Conservation (phyloP, 2,113 vertebrate species). For the Hoplias malabaricus region DNA sequence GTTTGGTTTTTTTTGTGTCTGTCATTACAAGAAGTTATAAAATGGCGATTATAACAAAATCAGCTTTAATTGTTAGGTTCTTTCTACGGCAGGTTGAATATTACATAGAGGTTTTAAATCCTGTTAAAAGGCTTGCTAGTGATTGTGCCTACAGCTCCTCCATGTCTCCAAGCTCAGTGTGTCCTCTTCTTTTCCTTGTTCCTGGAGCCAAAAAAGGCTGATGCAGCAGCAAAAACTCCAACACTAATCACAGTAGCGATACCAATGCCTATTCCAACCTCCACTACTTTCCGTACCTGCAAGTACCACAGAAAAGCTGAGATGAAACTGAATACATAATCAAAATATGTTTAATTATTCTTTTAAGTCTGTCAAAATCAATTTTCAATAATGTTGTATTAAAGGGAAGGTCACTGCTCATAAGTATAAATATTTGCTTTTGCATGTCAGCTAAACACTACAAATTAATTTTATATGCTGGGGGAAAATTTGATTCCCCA, state of each 20-base stretch:
- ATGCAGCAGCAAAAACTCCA: slow-evolving; percentile 38
- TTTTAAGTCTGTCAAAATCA: no score
- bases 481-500: no score
- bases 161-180: slow-evolving; percentile 32
- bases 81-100: neutral
- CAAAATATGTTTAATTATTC: no score
- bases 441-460: no score
- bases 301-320: neutral
- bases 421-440: no score
- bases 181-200: slow-evolving; percentile 55
- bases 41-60: neutral
- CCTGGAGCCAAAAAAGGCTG: slow-evolving; percentile 42
- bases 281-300: slow-evolving; percentile 60
- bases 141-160: neutral
- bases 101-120: neutral
- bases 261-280: slow-evolving; percentile 14
- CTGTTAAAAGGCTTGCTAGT: slow-evolving; percentile 30
- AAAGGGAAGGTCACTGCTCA: no score
- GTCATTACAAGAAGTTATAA: neutral
- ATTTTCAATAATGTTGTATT: no score
- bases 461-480: no score
- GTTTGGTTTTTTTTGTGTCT: neutral
- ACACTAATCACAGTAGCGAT: neutral
- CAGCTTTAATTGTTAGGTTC: neutral
- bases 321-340: neutral